Evolutionary conservation across 2,888 invertebrate species (phyloP).

Genomic region (Unio delphinus): DNA sequence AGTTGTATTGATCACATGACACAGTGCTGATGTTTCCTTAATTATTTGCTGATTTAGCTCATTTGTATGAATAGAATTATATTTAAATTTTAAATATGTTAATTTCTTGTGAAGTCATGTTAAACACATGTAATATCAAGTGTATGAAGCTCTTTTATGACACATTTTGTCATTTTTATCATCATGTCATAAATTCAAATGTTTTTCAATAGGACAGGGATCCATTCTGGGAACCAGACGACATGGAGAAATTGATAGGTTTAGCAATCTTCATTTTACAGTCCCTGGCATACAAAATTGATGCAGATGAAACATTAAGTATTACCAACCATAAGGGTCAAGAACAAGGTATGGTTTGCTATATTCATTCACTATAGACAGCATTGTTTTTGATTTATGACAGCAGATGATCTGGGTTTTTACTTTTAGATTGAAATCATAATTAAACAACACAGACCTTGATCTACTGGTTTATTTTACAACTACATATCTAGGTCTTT

Average conservation of each 20-base stretch:
- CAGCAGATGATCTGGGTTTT: too few species aligned
- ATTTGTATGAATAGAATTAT: too few species aligned
- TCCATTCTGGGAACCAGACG: slow-evolving; percentile 68
- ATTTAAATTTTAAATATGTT: too few species aligned
- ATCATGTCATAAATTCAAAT: neutral
- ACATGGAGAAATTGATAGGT: slow-evolving; percentile 59
- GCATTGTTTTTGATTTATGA: too few species aligned
- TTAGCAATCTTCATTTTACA: slow-evolving; percentile 63
- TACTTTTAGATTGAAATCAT: too few species aligned
- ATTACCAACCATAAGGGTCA: slow-evolving; percentile 65
- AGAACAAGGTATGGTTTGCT: slow-evolving; percentile 48
- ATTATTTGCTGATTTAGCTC: too few species aligned
- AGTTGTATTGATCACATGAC: too few species aligned
- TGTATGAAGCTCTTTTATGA: neutral
- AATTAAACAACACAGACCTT: too few species aligned
- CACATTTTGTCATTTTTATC: neutral
- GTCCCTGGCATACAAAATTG: slow-evolving; percentile 64
- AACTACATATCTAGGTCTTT: too few species aligned
- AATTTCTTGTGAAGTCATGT: neutral
- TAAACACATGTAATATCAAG: neutral
- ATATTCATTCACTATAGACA: neutral
- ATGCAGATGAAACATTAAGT: slow-evolving; percentile 57
- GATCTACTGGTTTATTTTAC: too few species aligned
- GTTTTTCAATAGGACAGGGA: slow-evolving; percentile 57
- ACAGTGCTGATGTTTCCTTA: too few species aligned